Base-by-base conservation (phyloP, 2,888 invertebrate genomes). In the Chrysolina americana region DNA sequence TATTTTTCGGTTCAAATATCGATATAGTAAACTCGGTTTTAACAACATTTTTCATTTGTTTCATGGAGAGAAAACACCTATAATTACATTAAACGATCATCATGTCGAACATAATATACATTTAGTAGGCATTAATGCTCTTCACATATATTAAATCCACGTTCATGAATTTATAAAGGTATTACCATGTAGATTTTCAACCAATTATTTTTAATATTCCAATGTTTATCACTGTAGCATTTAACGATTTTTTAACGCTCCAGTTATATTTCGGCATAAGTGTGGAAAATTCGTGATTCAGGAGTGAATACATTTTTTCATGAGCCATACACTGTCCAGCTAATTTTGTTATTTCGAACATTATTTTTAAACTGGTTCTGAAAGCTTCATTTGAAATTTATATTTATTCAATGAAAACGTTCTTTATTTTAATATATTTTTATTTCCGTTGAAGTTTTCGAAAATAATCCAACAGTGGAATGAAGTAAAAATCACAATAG, bases 181-280 rank as follows among this genome's bases (percentile, higher is more conserved):
- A 59, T 59, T 59, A 28, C 59, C n/a, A 59, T 36, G 36, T 28
- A 36, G 36, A 59, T 59, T 59, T 36, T n/a, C 36, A 10, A n/a
- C 15, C 59, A n/a, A 23, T 15, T n/a, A n/a, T 13, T 59, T 59
- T 28, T 50, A 50, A 50, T 50, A 19, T 50, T 50, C n/a, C 5
- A 59, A 28, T 59, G 36, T 59, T 28, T 13, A 59, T 59, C 59
- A 59, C n/a, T 23, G 59, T n/a, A 8, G 8, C 10, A 48, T 10
- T 23, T 53, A 5, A 4, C 53, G 28, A 59, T 59, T 59, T 36
- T 59, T 36, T 15, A 15, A 28, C 23, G 28, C 59, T 13, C 59
- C 15, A 36, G 23, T 28, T 2, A n/a, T n/a, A 59, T 3, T 3
- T 59, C 19, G 28, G 28, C 3, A 36, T 11, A 6, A 28, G 28